Base-by-base conservation (phyloP, 1,140 invertebrate species). In the Pantala flavescens region DNA sequence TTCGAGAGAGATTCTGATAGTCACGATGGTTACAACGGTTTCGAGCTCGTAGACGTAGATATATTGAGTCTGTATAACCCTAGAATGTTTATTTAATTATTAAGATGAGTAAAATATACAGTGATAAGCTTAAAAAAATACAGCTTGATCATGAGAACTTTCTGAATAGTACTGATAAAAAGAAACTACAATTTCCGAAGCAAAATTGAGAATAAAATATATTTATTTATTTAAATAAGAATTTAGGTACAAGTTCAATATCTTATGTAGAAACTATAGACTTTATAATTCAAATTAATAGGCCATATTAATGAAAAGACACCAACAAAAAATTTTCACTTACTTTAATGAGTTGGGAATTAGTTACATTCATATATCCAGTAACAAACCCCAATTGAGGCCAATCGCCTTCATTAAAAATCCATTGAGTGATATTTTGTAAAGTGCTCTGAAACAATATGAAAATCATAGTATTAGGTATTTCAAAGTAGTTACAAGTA, bases 371-470 rank as follows among this genome's bases (percentile, higher is more conserved):
- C 73, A 75, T 79, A 75, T 76, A 80, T 82, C 85, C 85, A 77
- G 85, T 86, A 10, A 76, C 79, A 75, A 82, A 81, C 10, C 85
- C 85, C n/a, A 85, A 76, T 76, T 85, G 81, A 36, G 85, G 85
- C 85, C 85, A 86, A 75, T 87, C 84, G 19, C 85, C 71, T 79
- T 86, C 84, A 81, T 86, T 85, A 74, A 83, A 81, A 42, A 85
- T 14, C 19, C 83, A 79, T 75, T 80, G 81, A 24, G 79, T 79
- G 7, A 83, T 24, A 72, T 84, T 79, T 74, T 82, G 78, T 71
- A 85, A 81, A 12, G 77, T 76, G 70, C 78, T 78, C 82, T 83
- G 74, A 16, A 79, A 77, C 63, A 74, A 2, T 14, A 7, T 63
- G 16, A 72, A 70, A 77, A 75, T 36, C 21, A n/a, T n/a, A n/a